Conservation (phyloP, 2,113 vertebrate genomes). For the Eira barbara region DNA sequence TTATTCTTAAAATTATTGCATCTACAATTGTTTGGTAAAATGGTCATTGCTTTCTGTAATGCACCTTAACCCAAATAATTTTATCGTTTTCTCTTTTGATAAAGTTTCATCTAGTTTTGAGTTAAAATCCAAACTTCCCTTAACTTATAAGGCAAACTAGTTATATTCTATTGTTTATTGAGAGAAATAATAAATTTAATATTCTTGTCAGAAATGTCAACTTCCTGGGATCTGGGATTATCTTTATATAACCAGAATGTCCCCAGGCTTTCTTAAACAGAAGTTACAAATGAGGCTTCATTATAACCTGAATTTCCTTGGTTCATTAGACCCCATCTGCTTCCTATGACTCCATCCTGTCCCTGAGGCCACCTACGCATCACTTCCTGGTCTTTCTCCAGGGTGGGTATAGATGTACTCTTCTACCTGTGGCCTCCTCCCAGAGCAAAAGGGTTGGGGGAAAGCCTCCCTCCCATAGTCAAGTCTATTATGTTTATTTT, state of each 20-base stretch:
- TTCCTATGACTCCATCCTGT: background rate
- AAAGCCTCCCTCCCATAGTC: background rate
- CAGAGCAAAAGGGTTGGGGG: background rate
- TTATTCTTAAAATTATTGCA: background rate
- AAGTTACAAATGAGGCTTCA: background rate
- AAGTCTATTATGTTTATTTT: background rate
- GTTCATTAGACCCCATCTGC: background rate
- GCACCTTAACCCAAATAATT: background rate
- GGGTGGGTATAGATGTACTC: fast-evolving
- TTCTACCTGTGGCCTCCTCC: background rate
- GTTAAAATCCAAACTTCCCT: background rate
- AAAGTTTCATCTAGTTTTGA: background rate
- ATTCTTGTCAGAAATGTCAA: background rate
- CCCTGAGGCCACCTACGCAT: background rate
- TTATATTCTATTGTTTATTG: background rate
- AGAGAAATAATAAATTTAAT: background rate
- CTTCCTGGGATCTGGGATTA: background rate
- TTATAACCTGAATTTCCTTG: background rate
- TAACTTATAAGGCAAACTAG: background rate
- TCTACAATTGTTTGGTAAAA: background rate
- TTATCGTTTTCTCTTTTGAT: background rate
- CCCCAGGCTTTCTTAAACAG: background rate
- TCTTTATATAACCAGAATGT: background rate
- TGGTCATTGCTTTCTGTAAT: background rate
- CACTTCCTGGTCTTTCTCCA: background rate